These are phyloP conservation scores for Cossypha caffra DNA, from an alignment of 2,797 vertebrate species.

Conservation along the genomic window DNA sequence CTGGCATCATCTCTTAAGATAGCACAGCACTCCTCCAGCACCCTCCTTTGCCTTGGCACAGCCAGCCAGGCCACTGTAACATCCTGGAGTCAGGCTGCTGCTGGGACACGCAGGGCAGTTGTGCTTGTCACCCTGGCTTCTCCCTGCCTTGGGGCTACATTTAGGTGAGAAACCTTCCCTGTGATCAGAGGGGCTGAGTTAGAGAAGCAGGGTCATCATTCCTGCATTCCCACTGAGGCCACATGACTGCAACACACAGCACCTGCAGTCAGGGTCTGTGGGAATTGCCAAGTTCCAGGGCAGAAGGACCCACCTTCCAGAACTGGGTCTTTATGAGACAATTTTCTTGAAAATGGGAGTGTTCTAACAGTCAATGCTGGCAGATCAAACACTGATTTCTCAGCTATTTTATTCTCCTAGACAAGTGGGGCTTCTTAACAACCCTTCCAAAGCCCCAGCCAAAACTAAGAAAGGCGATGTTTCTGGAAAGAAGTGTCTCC, in stretches of 20 bases:
- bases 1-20: not conserved
- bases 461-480: not conserved
- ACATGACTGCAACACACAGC: accelerated
- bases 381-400: not conserved
- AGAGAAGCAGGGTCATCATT: not conserved
- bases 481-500: not conserved
- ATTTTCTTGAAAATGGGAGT: not conserved
- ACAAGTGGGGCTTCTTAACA: not conserved
- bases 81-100: not conserved
- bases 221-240: not conserved
- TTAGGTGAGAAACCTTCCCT: not conserved
- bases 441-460: not conserved
- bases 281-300: not conserved
- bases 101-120: accelerated
- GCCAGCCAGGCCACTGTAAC: accelerated
- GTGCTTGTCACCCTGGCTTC: accelerated
- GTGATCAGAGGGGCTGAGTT: not conserved
- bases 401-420: not conserved
- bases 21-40: not conserved
- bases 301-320: not conserved
- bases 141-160: not conserved
- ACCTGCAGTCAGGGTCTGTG: not conserved
- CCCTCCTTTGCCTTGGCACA: not conserved
- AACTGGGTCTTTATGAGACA: accelerated
- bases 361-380: not conserved